Base-by-base conservation (phyloP, 2,888 invertebrate species). In the Clanis bilineata region DNA sequence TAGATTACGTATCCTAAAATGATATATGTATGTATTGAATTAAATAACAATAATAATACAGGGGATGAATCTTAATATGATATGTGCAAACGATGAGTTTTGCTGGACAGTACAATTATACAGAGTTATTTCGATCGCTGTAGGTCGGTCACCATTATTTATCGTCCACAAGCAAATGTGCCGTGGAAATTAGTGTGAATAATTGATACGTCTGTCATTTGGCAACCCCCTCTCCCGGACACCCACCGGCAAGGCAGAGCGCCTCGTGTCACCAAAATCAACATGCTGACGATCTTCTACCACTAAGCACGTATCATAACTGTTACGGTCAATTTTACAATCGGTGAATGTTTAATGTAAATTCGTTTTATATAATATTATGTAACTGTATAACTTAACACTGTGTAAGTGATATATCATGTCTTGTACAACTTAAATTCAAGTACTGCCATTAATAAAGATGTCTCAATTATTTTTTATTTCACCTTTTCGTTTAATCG, bases 171-270 rank as follows among this genome's bases (percentile, higher is more conserved):
- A 90, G 91, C 91, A 91, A 91, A 91, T 91, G 92, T 85, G 81
- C 79, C 74, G 80, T 87, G 86, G 85, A 85, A 80, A 87, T 86
- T 88, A 82, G 83, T 86, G 82, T 92, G 89, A 92, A 92, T 91
- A 91, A 91, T 92, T 90, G 88, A 92, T 92, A 86, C 80, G 79
- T n/a, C n/a, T 90, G 90, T 92, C 90, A 88, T 92, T 92, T 91
- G 91, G 90, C 91, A 90, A 91, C 90, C 86, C 83, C 88, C 87
- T 77, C 61, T 44, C 66, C 69, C 61, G 61, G 64, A 67, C 73
- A 72, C 67, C 64, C 64, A 25, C 57, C 10, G 28, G 4, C 51
- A 32, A 10, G 28, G 4, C 51, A 32, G 18, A 10, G 7, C 41
- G 44, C 41, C 75, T 72, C 74, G 70, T 74, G 77, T 71, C 72